phyloP scores from a whole-genome alignment of 2,113 vertebrate species.

The Suncus etruscus region DNA sequence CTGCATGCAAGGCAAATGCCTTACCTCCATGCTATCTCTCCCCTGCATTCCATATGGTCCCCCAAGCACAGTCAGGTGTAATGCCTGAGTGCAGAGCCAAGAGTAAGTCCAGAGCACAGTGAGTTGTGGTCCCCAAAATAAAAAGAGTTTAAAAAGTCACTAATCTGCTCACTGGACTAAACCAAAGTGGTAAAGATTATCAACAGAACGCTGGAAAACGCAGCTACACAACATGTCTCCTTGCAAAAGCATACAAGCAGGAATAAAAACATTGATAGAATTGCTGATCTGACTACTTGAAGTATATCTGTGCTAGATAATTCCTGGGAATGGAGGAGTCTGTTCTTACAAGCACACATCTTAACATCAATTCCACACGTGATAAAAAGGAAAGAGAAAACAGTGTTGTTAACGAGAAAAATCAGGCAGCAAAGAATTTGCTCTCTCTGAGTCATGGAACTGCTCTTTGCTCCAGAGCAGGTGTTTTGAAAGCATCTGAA shows the following conservation, averaged over 20 bases:
- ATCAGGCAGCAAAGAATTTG: neutral
- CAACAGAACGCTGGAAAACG: conserved; percentile 17
- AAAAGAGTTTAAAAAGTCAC: neutral
- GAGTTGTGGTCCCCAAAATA: too few relatives aligned
- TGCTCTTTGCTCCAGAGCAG: neutral
- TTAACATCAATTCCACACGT: neutral
- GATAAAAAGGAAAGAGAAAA: neutral
- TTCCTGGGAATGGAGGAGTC: conserved; percentile 23
- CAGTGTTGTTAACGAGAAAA: neutral
- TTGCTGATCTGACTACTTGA: neutral
- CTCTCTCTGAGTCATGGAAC: neutral
- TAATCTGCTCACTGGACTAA: neutral
- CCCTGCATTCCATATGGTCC: too few relatives aligned
- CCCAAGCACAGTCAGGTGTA: too few relatives aligned
- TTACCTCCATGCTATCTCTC: too few relatives aligned
- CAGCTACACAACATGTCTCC: neutral
- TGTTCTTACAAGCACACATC: conserved; percentile 12
- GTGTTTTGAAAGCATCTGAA: neutral
- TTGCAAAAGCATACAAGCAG: neutral
- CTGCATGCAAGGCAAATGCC: too few relatives aligned
- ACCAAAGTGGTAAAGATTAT: neutral
- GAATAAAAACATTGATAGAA: neutral
- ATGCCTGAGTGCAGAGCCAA: too few relatives aligned
- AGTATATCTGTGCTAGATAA: neutral
- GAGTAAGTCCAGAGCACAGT: too few relatives aligned